Evolutionary conservation across 2,113 vertebrate species (phyloP).

Genomic region (Brachypodius melanocephalos): DNA sequence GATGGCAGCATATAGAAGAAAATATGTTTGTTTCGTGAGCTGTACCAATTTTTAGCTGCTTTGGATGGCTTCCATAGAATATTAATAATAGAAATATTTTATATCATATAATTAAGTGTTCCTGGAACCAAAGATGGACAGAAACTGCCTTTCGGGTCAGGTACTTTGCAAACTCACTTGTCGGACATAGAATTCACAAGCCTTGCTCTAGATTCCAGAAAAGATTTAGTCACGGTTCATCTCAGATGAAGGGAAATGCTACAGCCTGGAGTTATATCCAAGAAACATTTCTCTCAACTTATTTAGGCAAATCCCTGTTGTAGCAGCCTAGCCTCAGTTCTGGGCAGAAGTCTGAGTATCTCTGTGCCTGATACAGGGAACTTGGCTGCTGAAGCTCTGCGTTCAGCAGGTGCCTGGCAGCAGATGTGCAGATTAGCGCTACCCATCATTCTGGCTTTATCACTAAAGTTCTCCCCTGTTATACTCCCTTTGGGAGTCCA

Average conservation of each 20-base stretch:
- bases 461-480: neutral
- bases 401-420: neutral
- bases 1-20: conserved; percentile 54
- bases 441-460: neutral
- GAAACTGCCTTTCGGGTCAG: neutral
- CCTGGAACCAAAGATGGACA: neutral
- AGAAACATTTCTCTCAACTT: neutral
- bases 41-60: neutral
- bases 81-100: neutral
- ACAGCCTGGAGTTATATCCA: neutral
- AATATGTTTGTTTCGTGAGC: neutral
- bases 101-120: neutral
- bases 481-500: neutral
- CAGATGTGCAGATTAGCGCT: neutral
- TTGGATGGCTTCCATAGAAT: neutral
- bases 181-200: neutral
- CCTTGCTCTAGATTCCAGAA: neutral
- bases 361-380: neutral
- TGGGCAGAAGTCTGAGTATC: neutral
- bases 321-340: neutral
- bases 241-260: neutral
- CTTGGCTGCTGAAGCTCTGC: neutral
- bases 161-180: neutral
- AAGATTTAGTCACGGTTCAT: neutral
- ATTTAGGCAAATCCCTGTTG: neutral